These are phyloP conservation scores for Miltochrista miniata DNA, from an alignment of 2,888 invertebrate species.

Conservation along the genomic window DNA sequence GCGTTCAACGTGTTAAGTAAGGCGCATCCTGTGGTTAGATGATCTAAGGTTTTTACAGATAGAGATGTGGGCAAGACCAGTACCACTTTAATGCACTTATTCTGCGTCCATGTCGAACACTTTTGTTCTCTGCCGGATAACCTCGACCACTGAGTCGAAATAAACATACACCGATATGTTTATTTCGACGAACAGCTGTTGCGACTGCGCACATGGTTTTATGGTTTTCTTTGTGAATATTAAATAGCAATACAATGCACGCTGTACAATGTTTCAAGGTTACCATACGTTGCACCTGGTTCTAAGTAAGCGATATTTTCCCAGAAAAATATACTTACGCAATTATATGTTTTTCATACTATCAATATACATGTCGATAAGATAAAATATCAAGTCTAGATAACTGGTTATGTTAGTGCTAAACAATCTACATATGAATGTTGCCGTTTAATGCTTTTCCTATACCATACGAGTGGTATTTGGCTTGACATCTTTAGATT, in stretches of 20 bases:
- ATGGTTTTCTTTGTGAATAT: slow-evolving; percentile 18
- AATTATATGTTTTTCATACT: slow-evolving; percentile 7
- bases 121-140: no score
- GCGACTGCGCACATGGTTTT: slow-evolving; percentile 17
- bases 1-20: no score
- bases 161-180: no score
- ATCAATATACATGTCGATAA: slow-evolving; percentile 14
- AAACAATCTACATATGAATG: not conserved
- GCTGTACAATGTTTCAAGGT: slow-evolving; percentile 15
- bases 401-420: slow-evolving; percentile 3
- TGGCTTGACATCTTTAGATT: no score
- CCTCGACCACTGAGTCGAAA: no score
- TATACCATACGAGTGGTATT: no score
- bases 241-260: slow-evolving; percentile 20
- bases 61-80: no score
- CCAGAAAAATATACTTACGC: not conserved
- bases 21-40: no score
- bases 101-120: no score
- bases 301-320: not conserved
- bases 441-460: not conserved
- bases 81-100: no score
- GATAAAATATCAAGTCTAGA: slow-evolving; percentile 10
- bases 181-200: slow-evolving; percentile 20
- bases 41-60: no score
- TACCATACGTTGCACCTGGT: slow-evolving; percentile 6